These are phyloP conservation scores for Trichopoda pennipes DNA, from an alignment of 2,888 invertebrate species.

Conservation along the genomic window DNA sequence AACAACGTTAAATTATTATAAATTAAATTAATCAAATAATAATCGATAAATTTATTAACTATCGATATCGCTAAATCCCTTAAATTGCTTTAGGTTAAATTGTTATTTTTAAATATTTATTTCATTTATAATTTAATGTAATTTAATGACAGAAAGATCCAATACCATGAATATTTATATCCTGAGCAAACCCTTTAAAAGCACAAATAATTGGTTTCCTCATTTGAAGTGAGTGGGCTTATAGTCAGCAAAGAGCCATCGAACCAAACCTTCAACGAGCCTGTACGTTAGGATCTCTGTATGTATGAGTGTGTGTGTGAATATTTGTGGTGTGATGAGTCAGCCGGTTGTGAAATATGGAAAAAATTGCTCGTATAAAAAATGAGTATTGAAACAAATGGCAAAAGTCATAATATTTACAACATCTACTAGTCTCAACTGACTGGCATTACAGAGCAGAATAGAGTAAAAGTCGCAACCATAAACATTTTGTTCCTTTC, in stretches of 20 bases:
- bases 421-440: constrained; percentile 41
- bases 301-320: background rate
- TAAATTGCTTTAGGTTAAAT: background rate
- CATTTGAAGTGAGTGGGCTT: constrained; percentile 77
- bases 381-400: constrained; percentile 54
- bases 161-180: background rate
- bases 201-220: constrained; percentile 80
- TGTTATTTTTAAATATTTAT: background rate
- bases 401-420: constrained; percentile 64
- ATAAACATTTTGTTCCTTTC: constrained; percentile 28
- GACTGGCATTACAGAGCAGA: constrained; percentile 39
- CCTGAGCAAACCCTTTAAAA: constrained; percentile 73
- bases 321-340: constrained; percentile 13
- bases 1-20: too few relatives aligned
- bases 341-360: constrained; percentile 40
- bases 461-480: constrained; percentile 50
- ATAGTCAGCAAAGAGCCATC: constrained; percentile 60
- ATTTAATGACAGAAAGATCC: background rate
- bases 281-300: background rate
- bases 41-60: too few relatives aligned
- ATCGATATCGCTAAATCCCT: too few relatives aligned
- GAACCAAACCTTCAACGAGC: background rate
- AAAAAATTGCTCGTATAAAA: constrained; percentile 6
- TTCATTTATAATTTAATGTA: constrained; percentile 7
- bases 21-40: too few relatives aligned